phyloP scores from a whole-genome alignment of 2,888 invertebrate species.

The Oscheius sp. region DNA sequence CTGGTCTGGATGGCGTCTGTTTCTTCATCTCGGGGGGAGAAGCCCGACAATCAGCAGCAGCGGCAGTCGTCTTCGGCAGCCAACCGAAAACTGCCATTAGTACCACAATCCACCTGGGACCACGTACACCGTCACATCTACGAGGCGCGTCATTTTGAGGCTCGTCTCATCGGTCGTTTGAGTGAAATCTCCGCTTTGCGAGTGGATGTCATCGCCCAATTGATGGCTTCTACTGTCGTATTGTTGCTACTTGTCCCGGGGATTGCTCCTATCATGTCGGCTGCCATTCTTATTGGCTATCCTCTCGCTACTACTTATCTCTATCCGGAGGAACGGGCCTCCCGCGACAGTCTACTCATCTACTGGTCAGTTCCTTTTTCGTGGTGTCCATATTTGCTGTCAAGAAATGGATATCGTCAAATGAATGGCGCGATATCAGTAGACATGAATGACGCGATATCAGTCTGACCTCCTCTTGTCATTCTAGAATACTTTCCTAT shows the following conservation, averaged over 20 bases:
- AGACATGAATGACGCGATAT: too few relatives aligned
- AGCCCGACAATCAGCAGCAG: too few relatives aligned
- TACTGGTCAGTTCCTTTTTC: constrained; percentile 40
- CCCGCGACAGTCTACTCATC: constrained; percentile 37
- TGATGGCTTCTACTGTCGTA: neutral
- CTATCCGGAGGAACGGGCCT: constrained; percentile 44
- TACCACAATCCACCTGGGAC: neutral
- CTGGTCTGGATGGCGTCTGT: too few relatives aligned
- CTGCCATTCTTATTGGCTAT: constrained; percentile 40
- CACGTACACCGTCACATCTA: neutral
- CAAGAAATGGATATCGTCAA: too few relatives aligned
- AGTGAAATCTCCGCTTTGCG: neutral
- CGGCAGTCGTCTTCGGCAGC: neutral
- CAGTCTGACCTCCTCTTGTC: neutral
- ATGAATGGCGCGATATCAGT: too few relatives aligned
- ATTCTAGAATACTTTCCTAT: neutral
- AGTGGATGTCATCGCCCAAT: neutral
- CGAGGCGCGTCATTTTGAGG: neutral
- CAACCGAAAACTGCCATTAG: too few relatives aligned
- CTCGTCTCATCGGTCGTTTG: constrained; percentile 4
- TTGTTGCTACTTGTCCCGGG: neutral
- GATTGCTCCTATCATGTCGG: constrained; percentile 29
- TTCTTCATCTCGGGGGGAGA: too few relatives aligned
- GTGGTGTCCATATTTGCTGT: neutral
- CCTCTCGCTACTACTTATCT: constrained; percentile 44